A percentile compares a stretch with the other conserved stretches of the same genome.
These are phyloP conservation scores for Drosophila ananassae DNA, from an alignment of 1,140 invertebrate genomes.

Conservation along the genomic window DNA sequence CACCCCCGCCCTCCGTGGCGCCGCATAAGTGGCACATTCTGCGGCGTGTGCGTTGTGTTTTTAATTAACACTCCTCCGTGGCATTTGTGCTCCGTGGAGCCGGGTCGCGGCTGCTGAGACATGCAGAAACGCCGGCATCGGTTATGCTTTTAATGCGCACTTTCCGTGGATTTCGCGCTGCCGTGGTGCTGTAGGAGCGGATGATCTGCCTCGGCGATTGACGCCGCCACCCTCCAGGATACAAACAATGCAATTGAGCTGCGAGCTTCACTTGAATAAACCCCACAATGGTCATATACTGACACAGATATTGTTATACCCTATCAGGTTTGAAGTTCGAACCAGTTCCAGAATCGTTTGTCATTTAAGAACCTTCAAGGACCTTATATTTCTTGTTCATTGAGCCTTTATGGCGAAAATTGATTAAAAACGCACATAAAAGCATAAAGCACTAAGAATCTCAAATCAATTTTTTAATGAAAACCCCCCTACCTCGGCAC, in stretches of 20 bases:
- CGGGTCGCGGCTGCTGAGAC: not conserved
- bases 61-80: conserved; percentile 75
- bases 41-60: conserved; percentile 37
- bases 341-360: too few relatives aligned
- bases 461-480: too few relatives aligned
- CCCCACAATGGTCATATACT: not conserved
- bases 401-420: too few relatives aligned
- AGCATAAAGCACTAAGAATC: too few relatives aligned
- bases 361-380: too few relatives aligned
- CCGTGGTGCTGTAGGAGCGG: not conserved
- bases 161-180: not conserved
- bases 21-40: not conserved
- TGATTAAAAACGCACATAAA: too few relatives aligned
- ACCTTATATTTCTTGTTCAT: too few relatives aligned
- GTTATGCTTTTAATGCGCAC: conserved; percentile 1
- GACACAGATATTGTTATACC: too few relatives aligned
- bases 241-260: not conserved
- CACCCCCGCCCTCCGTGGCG: not conserved
- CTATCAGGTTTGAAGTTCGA: too few relatives aligned
- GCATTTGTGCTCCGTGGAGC: conserved; percentile 24
- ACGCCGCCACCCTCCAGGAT: not conserved
- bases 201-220: not conserved
- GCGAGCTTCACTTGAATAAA: not conserved
- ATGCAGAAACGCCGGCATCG: not conserved
- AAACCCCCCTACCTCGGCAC: too few relatives aligned